Conservation (phyloP, 2,797 vertebrate species). For the Champsocephalus gunnari region DNA sequence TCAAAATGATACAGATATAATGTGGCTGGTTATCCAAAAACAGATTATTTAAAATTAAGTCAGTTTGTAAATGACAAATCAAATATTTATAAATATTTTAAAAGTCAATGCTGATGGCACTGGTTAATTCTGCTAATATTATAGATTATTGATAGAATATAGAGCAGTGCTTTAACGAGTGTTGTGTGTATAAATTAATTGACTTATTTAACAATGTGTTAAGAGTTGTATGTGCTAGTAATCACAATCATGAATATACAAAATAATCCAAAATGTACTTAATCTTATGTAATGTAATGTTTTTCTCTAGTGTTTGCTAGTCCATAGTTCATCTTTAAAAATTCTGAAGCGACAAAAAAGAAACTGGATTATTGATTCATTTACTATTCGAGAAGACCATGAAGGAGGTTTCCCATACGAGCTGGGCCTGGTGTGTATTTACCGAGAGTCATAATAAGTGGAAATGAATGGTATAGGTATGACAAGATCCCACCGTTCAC, state of each 20-base stretch:
- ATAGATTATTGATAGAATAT: not conserved
- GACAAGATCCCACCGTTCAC: not conserved
- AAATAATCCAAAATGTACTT: not conserved
- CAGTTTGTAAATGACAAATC: not conserved
- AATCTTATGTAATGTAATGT: not conserved
- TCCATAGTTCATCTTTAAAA: constrained; percentile 23
- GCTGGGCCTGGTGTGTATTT: constrained; percentile 72
- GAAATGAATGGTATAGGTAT: not conserved
- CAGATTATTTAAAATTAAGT: not conserved
- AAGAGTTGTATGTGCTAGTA: not conserved
- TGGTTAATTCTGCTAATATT: not conserved
- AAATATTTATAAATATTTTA: not conserved
- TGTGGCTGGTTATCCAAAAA: not conserved
- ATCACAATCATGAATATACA: not conserved
- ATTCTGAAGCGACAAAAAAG: constrained; percentile 73
- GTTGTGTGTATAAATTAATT: not conserved
- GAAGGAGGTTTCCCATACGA: constrained; percentile 69
- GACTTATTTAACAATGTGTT: not conserved
- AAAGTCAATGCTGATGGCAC: not conserved
- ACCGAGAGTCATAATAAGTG: not conserved
- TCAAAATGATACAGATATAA: not conserved
- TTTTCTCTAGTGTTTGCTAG: constrained; percentile 45
- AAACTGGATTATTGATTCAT: constrained; percentile 82
- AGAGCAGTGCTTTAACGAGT: not conserved
- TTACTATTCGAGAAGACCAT: constrained; percentile 73